Percentiles rank a stretch among this genome's conserved stretches.
These are phyloP conservation scores for Glaucidium brasilianum DNA, from an alignment of 2,113 vertebrate genomes.

Conservation along the genomic window DNA sequence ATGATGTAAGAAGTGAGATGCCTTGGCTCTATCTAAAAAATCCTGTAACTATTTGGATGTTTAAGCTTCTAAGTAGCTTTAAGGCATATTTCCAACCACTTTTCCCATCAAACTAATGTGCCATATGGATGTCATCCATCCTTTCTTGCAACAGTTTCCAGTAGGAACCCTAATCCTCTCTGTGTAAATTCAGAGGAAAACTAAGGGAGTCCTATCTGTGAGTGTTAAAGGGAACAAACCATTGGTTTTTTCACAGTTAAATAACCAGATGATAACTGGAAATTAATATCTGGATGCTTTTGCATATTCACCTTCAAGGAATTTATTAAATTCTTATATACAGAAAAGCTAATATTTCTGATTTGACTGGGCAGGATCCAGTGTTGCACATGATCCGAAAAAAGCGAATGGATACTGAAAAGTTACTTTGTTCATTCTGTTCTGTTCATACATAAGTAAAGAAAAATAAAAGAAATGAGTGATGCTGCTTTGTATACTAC, in stretches of 20 bases:
- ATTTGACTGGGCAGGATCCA: background rate
- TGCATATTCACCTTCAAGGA: background rate
- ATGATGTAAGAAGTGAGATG: background rate
- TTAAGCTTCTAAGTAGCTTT: background rate
- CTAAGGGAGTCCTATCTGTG: background rate
- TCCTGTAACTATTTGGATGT: background rate
- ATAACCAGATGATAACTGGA: background rate
- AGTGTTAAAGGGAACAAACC: background rate
- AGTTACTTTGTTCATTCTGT: background rate
- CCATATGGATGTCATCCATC: background rate
- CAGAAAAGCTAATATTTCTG: background rate
- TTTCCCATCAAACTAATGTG: background rate
- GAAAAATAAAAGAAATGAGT: background rate
- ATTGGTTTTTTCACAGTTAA: rapidly evolving
- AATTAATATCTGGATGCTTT: background rate
- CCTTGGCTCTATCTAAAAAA: background rate
- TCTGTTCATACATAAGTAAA: background rate
- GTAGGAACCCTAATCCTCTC: background rate
- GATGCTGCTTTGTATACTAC: background rate
- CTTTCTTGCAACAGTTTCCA: background rate
- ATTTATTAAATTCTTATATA: background rate
- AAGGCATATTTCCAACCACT: background rate
- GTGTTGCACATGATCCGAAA: background rate
- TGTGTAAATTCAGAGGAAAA: background rate
- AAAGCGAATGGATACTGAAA: background rate